phyloP scores from a whole-genome alignment of 1,140 invertebrate species.

The Drosophila mayri region DNA sequence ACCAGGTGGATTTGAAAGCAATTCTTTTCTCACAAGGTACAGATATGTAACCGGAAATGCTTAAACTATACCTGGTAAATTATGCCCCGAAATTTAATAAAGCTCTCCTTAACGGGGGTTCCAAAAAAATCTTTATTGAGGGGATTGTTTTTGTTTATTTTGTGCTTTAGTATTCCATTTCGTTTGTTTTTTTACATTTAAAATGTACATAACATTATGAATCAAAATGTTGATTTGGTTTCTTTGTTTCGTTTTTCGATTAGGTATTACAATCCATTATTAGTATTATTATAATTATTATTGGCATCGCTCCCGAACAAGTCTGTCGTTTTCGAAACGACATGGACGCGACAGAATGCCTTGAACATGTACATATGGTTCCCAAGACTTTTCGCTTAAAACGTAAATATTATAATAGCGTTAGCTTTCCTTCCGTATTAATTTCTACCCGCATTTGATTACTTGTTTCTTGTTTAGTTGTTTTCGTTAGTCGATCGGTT shows the following conservation, averaged over 20 bases:
- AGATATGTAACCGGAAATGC: background rate
- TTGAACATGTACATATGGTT: slow-evolving; percentile 18
- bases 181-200: slow-evolving; percentile 66
- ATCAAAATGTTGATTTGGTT: slow-evolving; percentile 52
- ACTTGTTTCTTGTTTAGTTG: slow-evolving; percentile 22
- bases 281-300: slow-evolving; percentile 13
- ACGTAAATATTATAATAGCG: slow-evolving; percentile 17
- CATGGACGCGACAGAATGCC: slow-evolving; percentile 29
- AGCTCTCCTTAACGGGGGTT: slow-evolving; percentile 55
- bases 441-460: slow-evolving; percentile 37
- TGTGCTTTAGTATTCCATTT: slow-evolving; percentile 46
- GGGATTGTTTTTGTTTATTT: slow-evolving; percentile 58
- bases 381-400: slow-evolving; percentile 24
- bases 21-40: background rate
- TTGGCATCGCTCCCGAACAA: slow-evolving; percentile 25
- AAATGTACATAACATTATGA: slow-evolving; percentile 66
- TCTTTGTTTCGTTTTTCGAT: slow-evolving; percentile 28
- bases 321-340: slow-evolving; percentile 49
- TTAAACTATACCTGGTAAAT: background rate
- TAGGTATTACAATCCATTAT: slow-evolving; percentile 30
- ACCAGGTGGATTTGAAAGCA: background rate
- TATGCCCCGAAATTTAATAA: background rate
- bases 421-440: slow-evolving; percentile 7
- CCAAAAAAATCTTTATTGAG: slow-evolving; percentile 76
- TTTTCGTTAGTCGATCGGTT: slow-evolving; percentile 28